Base-by-base conservation (phyloP, 1,140 invertebrate species). In the Rhysida immarginata region DNA sequence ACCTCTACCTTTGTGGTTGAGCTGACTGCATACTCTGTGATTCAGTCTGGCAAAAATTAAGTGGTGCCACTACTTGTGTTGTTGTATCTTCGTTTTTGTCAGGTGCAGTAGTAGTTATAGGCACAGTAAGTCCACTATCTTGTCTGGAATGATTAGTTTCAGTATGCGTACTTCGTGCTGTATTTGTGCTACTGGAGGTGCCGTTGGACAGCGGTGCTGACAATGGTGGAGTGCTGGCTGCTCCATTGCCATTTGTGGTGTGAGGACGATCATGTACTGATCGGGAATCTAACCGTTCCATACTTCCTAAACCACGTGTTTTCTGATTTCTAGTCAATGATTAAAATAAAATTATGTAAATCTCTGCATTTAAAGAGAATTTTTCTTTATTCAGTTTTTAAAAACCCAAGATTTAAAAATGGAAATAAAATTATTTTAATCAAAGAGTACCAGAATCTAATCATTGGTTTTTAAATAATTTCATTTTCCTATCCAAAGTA, bases 221-320 rank as follows among this genome's bases (percentile, higher is more conserved):
- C 29, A n/a, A n/a, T 35, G 29, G 5, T 16, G 29, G 24, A 56
- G 58, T 24, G 26, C 26, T 29, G 2, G 49, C 20, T 42, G 49
- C 46, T 27, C 42, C 50, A 26, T 25, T 29, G 23, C 55, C 26
- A 18, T 41, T 60, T 58, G 54, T 60, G 57, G 41, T 54, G 55
- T 55, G 54, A 53, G 42, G 58, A 26, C 54, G 58, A 44, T 57
- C 59, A 53, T 61, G 49, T 25, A 26, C 8, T 8, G 49, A 25
- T 5, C 49, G 49, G 20, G 49, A 8, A 27, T 51, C 49, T 27
- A 51, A 21, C 49, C 49, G 3, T 25, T 51, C 49, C 49, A 51
- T 51, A 21, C 49, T 27, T 11, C 26, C 49, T 27, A 26, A 25
- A 25, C 49, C 49, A 27, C 26, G 49, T 5, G 5, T n/a, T 51